These are phyloP conservation scores for Okamejei kenojei DNA, from an alignment of 2,797 vertebrate species.

Conservation along the genomic window DNA sequence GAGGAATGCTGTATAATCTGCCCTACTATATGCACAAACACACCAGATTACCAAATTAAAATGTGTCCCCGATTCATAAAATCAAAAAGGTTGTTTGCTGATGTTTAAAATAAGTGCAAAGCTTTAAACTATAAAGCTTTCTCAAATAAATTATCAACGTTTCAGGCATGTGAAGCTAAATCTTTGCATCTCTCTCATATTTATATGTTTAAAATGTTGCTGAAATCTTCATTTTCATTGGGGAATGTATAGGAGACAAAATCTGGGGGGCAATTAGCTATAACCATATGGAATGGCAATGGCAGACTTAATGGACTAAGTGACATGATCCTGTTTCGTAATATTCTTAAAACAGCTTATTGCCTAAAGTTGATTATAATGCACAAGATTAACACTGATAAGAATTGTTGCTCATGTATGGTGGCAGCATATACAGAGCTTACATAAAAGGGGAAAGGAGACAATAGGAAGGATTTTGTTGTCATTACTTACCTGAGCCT, in stretches of 20 bases:
- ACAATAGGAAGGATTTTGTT: not conserved
- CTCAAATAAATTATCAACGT: not conserved
- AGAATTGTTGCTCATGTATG: too few species aligned
- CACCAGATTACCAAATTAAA: not conserved
- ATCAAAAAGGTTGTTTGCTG: not conserved
- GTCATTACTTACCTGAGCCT: constrained; percentile 71
- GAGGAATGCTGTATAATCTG: too few species aligned
- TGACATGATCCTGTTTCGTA: too few species aligned
- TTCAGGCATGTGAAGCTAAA: not conserved
- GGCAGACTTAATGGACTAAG: too few species aligned
- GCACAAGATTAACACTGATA: too few species aligned
- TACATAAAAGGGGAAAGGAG: not conserved
- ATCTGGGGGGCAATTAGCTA: too few species aligned
- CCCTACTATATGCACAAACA: too few species aligned
- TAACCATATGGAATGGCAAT: too few species aligned
- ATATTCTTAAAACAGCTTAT: not conserved
- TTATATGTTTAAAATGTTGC: not conserved
- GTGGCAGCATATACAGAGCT: too few species aligned
- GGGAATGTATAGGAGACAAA: too few species aligned
- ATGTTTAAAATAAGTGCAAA: not conserved
- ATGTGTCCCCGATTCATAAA: not conserved
- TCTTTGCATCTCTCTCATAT: not conserved
- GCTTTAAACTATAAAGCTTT: not conserved
- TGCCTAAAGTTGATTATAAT: not conserved
- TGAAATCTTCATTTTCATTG: not conserved